Conservation (phyloP, 2,797 vertebrate genomes). For the Delichon dasypus region DNA sequence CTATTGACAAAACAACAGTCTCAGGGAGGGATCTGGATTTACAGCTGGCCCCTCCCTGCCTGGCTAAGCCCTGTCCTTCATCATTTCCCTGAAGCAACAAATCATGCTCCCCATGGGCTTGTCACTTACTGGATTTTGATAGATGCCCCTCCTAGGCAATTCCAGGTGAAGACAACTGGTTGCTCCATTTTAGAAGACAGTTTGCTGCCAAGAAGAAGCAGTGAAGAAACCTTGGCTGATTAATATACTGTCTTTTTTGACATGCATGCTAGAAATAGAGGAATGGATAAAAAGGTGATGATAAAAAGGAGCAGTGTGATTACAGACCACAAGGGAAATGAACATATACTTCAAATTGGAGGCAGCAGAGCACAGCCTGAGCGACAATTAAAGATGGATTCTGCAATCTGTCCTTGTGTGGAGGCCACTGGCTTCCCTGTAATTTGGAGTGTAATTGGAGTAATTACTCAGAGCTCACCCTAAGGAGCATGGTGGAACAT, state of each 20-base stretch:
- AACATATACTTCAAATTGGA: neutral
- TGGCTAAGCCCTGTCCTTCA: neutral
- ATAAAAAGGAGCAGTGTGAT: constrained; percentile 8
- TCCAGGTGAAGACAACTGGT: neutral
- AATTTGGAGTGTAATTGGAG: neutral
- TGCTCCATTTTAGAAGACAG: neutral
- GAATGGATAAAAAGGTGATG: constrained; percentile 9
- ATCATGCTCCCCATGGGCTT: neutral
- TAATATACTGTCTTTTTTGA: constrained; percentile 20
- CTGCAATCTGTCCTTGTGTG: neutral
- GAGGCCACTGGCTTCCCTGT: neutral
- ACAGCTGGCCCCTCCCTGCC: neutral
- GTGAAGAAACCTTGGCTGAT: neutral
- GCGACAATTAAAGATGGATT: neutral
- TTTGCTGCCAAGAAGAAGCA: constrained; percentile 23
- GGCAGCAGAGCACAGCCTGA: neutral
- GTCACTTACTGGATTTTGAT: neutral
- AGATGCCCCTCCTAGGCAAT: neutral
- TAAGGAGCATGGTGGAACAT: neutral
- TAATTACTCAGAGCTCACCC: constrained; percentile 5
- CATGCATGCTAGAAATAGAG: neutral
- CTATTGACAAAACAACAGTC: neutral
- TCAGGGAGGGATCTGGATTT: neutral
- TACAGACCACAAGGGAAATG: neutral
- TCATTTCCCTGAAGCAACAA: neutral